Conservation (phyloP, 2,797 vertebrate species). For the Myotis daubentonii region DNA sequence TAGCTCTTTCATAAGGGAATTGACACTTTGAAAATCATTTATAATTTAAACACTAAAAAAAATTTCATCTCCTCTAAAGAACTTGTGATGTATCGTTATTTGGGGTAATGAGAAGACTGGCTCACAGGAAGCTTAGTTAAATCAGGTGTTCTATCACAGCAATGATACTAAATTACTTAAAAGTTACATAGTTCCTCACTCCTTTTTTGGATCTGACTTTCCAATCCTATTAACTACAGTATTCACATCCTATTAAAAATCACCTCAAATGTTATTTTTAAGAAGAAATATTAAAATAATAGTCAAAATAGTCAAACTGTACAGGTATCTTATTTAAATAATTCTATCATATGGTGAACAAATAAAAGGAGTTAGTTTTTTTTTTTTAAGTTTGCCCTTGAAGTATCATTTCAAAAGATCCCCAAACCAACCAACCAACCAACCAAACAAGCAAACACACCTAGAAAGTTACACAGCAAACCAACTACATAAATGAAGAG, state of each 20-base stretch:
- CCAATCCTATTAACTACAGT: background rate
- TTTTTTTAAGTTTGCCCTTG: background rate
- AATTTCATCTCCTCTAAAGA: background rate
- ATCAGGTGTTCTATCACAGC: background rate
- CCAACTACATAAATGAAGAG: background rate
- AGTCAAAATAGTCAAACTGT: background rate
- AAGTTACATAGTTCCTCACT: slow-evolving; percentile 14
- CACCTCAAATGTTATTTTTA: slow-evolving; percentile 6
- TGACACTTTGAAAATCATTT: background rate
- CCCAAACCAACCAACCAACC: background rate
- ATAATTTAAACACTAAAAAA: slow-evolving; percentile 37
- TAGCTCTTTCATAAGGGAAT: background rate
- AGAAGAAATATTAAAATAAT: background rate
- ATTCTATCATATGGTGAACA: background rate
- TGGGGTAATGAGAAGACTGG: slow-evolving; percentile 37
- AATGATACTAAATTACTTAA: slow-evolving; percentile 24
- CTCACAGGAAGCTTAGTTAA: background rate
- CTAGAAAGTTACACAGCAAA: background rate
- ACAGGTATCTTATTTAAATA: background rate
- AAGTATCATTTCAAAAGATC: background rate
- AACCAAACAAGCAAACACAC: background rate
- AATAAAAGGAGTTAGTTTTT: background rate
- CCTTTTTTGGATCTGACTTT: background rate
- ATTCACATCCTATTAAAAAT: background rate
- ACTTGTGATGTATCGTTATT: background rate